Evolutionary conservation across 2,113 vertebrate species (phyloP), one percentile per base, ranked within the genome.

Genomic region (Grammomys surdaster): DNA sequence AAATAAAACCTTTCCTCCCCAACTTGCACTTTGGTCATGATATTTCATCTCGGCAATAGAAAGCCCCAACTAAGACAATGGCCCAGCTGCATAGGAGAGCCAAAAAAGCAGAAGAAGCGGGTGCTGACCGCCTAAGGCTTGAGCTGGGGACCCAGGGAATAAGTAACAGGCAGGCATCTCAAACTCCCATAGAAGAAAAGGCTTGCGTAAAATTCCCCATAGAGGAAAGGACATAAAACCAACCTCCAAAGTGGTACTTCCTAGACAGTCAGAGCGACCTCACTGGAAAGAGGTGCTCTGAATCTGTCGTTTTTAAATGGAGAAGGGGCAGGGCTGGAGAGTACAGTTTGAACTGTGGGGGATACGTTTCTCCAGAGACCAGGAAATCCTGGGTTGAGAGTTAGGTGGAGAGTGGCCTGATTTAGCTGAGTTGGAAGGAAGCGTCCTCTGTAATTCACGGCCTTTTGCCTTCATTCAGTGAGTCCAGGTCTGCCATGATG

Each of bases 111-210:
- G 0, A 0, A 5, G 67, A 65, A 67, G 8, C 17, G 10, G 0
- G 0, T 0, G 16, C 60, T 1, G 0, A 9, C 6, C 0, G 8
- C 90, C 40, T 1, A 0, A 22, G 80, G 0, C 1, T 60, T 20
- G 46, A 8, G 7, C 13, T 3, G 3, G 6, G 70, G 22, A 14
- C 16, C n/a, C 0, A 17, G 67, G 54, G 17, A 17, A 7, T 20
- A 36, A 0, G 9, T 0, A 5, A 17, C 56, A 69, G 87, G 16
- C 24, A 19, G n/a, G 72, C 17, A 33, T 19, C 14, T 46, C 63
- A 5, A 4, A 3, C 22, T 28, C 67, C 9, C 22, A 0, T 0
- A 4, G 43, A 51, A 63, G 17, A 94, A 36, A 28, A n/a, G 65
- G 40, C 11, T 76, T 40, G 56, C 5, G 5, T 33, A 7, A 28